Evolutionary conservation across 2,113 vertebrate species (phyloP).

Genomic region (Montifringilla adamsi): DNA sequence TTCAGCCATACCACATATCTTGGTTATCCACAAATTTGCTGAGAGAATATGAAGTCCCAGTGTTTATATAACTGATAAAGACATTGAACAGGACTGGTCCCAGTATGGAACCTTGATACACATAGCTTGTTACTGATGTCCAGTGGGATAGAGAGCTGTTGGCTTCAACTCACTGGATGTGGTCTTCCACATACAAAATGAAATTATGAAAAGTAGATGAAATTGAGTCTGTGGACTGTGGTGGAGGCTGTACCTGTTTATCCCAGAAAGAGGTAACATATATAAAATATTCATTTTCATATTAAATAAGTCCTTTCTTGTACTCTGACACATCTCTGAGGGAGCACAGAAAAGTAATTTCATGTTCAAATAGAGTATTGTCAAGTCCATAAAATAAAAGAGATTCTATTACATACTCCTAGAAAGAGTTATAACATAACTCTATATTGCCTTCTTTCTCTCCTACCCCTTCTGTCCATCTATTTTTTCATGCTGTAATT

Average conservation of each 20-base stretch:
- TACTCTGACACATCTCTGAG: not conserved
- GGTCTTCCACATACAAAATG: not conserved
- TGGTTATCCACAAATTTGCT: not conserved
- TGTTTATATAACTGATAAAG: not conserved
- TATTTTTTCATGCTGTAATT: not conserved
- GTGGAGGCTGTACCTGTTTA: not conserved
- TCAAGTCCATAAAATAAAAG: not conserved
- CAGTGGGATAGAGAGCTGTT: not conserved
- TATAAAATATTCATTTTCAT: not conserved
- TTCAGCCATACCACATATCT: not conserved
- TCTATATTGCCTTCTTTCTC: not conserved
- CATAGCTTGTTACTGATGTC: not conserved
- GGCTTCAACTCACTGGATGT: too few species aligned
- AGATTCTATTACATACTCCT: not conserved
- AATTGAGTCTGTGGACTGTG: not conserved
- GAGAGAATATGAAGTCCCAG: not conserved
- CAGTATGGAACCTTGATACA: accelerated
- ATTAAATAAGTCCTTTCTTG: not conserved
- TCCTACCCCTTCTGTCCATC: not conserved
- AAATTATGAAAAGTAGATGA: not conserved
- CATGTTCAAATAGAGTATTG: not conserved
- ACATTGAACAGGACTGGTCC: not conserved
- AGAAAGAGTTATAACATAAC: not conserved
- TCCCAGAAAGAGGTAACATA: not conserved
- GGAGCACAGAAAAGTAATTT: not conserved